Evolutionary conservation across 2,888 invertebrate species (phyloP).

Genomic region (Steinernema carpocapsae): DNA sequence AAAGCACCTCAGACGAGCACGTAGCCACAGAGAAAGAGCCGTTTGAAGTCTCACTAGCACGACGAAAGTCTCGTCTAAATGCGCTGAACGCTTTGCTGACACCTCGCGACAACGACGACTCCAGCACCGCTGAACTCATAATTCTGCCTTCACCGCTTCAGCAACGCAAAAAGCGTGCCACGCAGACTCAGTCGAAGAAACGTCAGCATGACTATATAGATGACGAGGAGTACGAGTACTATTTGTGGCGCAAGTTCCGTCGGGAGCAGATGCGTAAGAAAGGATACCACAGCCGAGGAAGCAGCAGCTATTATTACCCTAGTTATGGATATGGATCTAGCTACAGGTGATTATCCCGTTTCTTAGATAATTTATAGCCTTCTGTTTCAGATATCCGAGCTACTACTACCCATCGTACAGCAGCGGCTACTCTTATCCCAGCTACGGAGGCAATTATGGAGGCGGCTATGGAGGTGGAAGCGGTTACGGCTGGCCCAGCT

Average conservation of each 20-base stretch:
- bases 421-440: constrained; percentile 3
- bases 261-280: neutral
- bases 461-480: neutral
- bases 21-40: neutral
- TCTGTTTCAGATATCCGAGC: constrained; percentile 17
- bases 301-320: constrained; percentile 2
- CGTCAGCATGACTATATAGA: constrained; percentile 19
- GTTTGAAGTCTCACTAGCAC: constrained; percentile 18
- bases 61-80: neutral
- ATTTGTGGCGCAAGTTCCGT: constrained; percentile 20
- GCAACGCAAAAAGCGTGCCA: neutral
- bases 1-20: neutral
- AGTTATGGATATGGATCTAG: constrained; percentile 11
- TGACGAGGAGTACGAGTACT: constrained; percentile 31
- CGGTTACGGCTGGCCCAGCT: neutral
- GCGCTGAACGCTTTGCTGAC: constrained; percentile 15
- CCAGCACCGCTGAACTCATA: neutral
- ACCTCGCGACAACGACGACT: neutral
- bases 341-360: neutral
- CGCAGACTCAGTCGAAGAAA: neutral
- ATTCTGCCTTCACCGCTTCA: constrained; percentile 15
- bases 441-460: constrained; percentile 1
- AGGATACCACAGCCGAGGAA: constrained; percentile 7
- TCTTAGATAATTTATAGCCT: too few species aligned
- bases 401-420: constrained; percentile 12